phyloP scores from a whole-genome alignment of 2,888 invertebrate species.

The Odontocolon sp. region DNA sequence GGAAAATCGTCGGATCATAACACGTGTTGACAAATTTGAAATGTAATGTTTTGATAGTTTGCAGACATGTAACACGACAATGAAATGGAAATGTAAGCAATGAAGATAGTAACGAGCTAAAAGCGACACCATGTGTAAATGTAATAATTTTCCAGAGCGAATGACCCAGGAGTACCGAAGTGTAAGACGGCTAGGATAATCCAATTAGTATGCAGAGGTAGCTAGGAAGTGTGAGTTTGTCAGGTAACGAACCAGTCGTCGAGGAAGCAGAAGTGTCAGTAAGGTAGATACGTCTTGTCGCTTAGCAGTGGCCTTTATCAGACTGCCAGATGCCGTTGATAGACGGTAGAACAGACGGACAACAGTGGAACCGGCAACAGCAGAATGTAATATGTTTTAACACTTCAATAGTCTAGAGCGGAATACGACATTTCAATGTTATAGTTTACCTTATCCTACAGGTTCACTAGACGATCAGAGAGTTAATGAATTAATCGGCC shows the following conservation, averaged over 20 bases:
- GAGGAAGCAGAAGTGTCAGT: constrained; percentile 18
- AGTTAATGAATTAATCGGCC: constrained; percentile 9
- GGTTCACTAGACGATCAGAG: too few species aligned
- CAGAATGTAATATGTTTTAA: too few species aligned
- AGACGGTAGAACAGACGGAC: constrained; percentile 10
- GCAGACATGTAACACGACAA: too few species aligned
- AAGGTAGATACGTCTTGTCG: not conserved
- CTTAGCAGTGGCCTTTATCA: constrained; percentile 6
- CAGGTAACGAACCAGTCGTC: constrained; percentile 27
- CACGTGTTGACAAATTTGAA: too few species aligned
- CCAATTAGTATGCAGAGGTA: constrained; percentile 44
- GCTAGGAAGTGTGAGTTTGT: constrained; percentile 32
- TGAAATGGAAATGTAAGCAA: not conserved
- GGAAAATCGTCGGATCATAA: too few species aligned
- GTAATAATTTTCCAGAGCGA: constrained; percentile 20
- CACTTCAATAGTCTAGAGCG: too few species aligned
- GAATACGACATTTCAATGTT: too few species aligned
- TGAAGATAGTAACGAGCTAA: not conserved
- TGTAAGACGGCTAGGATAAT: not conserved
- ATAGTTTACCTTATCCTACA: too few species aligned
- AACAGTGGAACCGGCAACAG: not conserved
- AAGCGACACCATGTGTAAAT: too few species aligned
- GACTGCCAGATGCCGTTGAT: constrained; percentile 10
- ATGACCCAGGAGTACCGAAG: not conserved
- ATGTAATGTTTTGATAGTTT: too few species aligned